These are phyloP conservation scores for Phanerotoma sp. DNA, from an alignment of 2,888 invertebrate genomes.

Conservation along the genomic window DNA sequence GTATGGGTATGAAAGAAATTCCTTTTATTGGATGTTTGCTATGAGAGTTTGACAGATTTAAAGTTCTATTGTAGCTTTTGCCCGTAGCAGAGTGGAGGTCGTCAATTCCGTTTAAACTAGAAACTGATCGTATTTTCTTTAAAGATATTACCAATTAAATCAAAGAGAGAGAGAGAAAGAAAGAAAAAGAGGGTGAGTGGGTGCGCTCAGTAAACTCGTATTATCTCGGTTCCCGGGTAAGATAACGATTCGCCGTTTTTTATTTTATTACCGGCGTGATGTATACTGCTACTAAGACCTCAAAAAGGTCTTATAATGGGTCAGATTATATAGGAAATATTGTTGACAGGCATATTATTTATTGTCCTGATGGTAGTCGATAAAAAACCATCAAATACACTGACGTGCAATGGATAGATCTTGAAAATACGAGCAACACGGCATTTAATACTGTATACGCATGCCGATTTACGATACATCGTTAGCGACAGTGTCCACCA, in stretches of 20 bases:
- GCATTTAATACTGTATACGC: background rate
- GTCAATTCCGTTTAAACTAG: background rate
- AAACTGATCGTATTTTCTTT: background rate
- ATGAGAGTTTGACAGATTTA: slow-evolving; percentile 17
- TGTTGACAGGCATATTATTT: too few species aligned
- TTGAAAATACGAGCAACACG: background rate
- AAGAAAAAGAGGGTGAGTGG: too few species aligned
- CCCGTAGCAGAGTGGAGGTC: slow-evolving; percentile 5
- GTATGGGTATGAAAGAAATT: background rate
- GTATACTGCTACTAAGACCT: too few species aligned
- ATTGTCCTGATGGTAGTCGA: too few species aligned
- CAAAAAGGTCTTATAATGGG: too few species aligned
- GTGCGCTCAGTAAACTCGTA: too few species aligned
- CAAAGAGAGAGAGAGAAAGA: too few species aligned
- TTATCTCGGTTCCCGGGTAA: too few species aligned
- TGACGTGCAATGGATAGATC: background rate
- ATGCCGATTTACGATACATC: slow-evolving; percentile 28
- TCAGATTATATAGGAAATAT: too few species aligned
- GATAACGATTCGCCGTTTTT: too few species aligned
- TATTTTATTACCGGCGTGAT: too few species aligned
- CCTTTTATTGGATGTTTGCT: background rate
- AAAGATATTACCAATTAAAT: too few species aligned
- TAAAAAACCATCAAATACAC: background rate
- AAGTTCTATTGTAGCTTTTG: slow-evolving; percentile 13
- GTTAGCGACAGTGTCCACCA: slow-evolving; percentile 28